Evolutionary conservation across 2,888 invertebrate species (phyloP).

Genomic region (Xylophagus ater): DNA sequence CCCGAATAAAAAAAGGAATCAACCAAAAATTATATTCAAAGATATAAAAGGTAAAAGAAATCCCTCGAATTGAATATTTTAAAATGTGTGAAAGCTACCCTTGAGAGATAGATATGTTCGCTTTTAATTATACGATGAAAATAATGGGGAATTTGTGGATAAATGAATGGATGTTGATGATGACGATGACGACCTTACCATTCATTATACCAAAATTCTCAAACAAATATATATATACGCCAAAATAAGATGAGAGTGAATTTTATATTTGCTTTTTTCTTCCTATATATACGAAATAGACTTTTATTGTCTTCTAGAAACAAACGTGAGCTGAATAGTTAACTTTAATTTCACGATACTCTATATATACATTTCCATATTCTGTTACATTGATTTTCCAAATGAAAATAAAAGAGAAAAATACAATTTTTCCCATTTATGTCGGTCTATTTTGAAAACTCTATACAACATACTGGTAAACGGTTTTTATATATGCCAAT

Average conservation of each 20-base stretch:
- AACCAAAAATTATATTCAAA: too few relatives aligned
- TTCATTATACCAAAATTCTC: background rate
- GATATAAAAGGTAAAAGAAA: too few relatives aligned
- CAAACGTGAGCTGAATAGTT: conserved; percentile 13
- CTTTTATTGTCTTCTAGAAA: conserved; percentile 14
- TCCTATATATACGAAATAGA: conserved; percentile 1
- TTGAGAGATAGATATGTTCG: too few relatives aligned
- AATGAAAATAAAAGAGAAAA: too few relatives aligned
- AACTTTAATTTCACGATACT: background rate
- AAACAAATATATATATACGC: too few relatives aligned
- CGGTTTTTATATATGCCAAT: background rate
- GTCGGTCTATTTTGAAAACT: too few relatives aligned
- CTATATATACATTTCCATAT: background rate
- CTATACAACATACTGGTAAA: background rate
- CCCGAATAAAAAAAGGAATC: too few relatives aligned
- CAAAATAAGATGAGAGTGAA: too few relatives aligned
- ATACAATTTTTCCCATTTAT: too few relatives aligned
- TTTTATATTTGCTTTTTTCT: conserved; percentile 2
- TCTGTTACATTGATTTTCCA: too few relatives aligned
- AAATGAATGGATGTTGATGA: background rate
- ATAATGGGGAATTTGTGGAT: background rate
- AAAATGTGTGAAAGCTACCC: too few relatives aligned
- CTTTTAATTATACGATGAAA: background rate
- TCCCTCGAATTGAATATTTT: too few relatives aligned
- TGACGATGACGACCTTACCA: background rate